Conservation (phyloP, 64 coral and sea anemone species). For the Orbicella faveolata region DNA sequence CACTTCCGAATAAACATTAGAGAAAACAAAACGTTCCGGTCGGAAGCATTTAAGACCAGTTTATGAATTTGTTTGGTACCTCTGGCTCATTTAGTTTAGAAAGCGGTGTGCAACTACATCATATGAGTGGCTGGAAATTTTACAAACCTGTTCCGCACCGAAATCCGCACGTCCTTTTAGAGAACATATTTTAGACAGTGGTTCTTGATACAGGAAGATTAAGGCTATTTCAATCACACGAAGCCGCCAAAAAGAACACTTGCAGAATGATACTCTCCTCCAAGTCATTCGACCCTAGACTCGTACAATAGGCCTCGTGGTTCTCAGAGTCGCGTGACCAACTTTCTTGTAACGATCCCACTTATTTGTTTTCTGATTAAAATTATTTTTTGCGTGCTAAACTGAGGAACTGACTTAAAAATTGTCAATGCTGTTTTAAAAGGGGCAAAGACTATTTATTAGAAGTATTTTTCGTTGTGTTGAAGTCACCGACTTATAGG, state of each 20-base stretch:
- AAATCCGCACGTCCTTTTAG: background rate
- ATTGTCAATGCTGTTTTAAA: no score
- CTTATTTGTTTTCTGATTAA: background rate
- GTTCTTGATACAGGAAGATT: background rate
- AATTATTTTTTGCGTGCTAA: background rate
- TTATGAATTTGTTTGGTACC: background rate
- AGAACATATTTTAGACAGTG: background rate
- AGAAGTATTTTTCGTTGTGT: no score
- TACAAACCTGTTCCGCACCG: background rate
- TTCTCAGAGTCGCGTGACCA: conserved; percentile 5
- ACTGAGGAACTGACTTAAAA: background rate
- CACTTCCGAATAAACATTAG: background rate
- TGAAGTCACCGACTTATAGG: no score
- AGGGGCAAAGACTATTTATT: no score
- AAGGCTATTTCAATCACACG: background rate
- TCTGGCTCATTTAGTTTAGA: background rate
- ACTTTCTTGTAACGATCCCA: background rate
- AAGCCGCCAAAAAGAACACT: background rate
- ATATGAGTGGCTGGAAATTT: background rate
- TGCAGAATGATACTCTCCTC: background rate
- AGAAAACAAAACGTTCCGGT: background rate
- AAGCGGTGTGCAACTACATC: background rate
- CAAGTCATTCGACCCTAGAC: background rate
- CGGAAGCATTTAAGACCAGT: background rate
- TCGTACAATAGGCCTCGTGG: background rate